Evolutionary conservation across 2,888 invertebrate species (phyloP).

Genomic region (Cenopis cana): DNA sequence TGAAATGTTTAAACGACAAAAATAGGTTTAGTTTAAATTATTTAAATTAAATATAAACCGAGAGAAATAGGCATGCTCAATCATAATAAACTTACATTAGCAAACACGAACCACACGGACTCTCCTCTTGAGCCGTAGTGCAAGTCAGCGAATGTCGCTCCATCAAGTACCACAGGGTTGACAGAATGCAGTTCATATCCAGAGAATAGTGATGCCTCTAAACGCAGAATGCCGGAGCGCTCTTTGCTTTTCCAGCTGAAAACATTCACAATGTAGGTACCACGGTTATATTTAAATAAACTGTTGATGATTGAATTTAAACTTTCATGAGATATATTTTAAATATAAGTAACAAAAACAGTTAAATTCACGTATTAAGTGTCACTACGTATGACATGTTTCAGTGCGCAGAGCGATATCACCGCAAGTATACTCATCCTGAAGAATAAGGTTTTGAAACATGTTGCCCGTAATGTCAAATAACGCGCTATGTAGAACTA

Average conservation of each 20-base stretch:
- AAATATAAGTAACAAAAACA: too few relatives aligned
- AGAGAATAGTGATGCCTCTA: conserved; percentile 87
- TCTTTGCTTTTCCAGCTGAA: conserved; percentile 86
- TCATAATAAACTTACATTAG: conserved; percentile 81
- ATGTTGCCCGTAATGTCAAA: too few relatives aligned
- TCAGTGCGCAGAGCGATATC: too few relatives aligned
- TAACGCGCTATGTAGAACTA: too few relatives aligned
- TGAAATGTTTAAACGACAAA: conserved; percentile 57
- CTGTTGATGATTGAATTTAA: too few relatives aligned
- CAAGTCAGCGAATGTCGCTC: conserved; percentile 84
- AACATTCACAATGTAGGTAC: conserved; percentile 45
- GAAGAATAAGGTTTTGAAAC: too few relatives aligned
- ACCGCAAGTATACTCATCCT: too few relatives aligned
- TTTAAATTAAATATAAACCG: too few relatives aligned
- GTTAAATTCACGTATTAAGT: too few relatives aligned
- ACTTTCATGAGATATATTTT: too few relatives aligned
- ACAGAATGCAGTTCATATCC: conserved; percentile 86
- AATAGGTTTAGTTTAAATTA: background rate
- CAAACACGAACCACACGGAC: conserved; percentile 87
- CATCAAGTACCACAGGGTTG: conserved; percentile 82
- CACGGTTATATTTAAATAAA: too few relatives aligned
- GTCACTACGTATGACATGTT: too few relatives aligned
- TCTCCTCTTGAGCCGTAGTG: conserved; percentile 86
- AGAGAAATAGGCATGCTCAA: background rate
- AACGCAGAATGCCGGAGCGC: conserved; percentile 86